Percentiles rank a stretch among this genome's conserved stretches.
Conservation (phyloP, 1,140 invertebrate species). For the Archivesica marissinica region DNA sequence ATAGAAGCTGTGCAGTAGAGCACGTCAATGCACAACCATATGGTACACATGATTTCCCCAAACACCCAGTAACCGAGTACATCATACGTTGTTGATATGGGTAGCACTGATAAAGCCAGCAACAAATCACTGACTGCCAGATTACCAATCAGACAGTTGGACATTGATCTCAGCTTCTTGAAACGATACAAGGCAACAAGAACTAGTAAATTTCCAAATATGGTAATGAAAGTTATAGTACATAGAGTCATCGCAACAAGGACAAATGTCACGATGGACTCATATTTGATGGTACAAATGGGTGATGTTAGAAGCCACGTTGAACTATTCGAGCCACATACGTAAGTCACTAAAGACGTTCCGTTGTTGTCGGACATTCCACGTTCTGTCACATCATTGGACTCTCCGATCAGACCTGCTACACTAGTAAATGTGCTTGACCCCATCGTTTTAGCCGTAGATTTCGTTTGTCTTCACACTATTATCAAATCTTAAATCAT, state of each 20-base stretch:
- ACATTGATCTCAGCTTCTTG: conserved; percentile 81
- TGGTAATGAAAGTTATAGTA: conserved; percentile 82
- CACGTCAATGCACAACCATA: conserved; percentile 83
- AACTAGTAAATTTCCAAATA: conserved; percentile 83
- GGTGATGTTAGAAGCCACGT: conserved; percentile 71
- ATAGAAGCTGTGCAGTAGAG: conserved; percentile 84
- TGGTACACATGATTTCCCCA: conserved; percentile 78
- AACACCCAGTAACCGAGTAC: conserved; percentile 84
- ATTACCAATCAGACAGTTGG: conserved; percentile 84
- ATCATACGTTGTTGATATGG: conserved; percentile 81
- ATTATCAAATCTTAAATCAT: no score
- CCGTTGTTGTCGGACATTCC: neutral
- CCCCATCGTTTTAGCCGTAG: neutral
- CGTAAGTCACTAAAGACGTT: neutral
- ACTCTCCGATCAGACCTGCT: neutral
- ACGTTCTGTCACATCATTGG: neutral
- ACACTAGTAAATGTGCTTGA: neutral
- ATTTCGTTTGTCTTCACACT: no score
- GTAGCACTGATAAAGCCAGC: conserved; percentile 82
- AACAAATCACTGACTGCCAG: conserved; percentile 83
- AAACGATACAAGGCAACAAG: conserved; percentile 80
- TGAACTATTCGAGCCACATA: conserved; percentile 69
- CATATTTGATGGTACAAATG: conserved; percentile 75
- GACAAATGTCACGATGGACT: conserved; percentile 71
- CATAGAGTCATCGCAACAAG: conserved; percentile 75